Percentiles rank a stretch among this genome's conserved stretches.
Conservation (phyloP, 2,888 invertebrate species). For the Nyleta sp. region DNA sequence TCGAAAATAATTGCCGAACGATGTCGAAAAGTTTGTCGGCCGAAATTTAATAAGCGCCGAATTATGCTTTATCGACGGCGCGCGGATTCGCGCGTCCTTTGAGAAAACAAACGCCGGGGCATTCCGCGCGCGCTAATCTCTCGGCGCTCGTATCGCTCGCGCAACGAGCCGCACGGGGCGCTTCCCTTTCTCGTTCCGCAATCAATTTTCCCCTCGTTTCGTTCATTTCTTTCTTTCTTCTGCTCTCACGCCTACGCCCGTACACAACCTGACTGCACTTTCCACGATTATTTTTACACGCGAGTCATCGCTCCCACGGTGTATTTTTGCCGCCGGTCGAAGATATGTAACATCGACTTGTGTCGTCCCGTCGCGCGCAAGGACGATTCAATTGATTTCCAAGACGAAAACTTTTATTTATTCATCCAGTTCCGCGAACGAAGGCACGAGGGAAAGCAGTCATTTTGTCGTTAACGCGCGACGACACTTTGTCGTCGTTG, state of each 20-base stretch:
- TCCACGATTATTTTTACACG: constrained; percentile 81
- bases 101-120: constrained; percentile 27
- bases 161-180: constrained; percentile 69
- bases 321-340: constrained; percentile 79
- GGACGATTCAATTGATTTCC: constrained; percentile 35
- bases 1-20: too few relatives aligned
- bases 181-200: constrained; percentile 61
- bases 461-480: too few relatives aligned
- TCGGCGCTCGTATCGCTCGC: constrained; percentile 64
- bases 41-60: too few relatives aligned
- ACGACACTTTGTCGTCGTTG: too few relatives aligned
- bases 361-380: constrained; percentile 36
- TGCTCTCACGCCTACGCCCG: constrained; percentile 66
- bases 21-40: too few relatives aligned
- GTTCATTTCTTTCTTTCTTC: constrained; percentile 61
- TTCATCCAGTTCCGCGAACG: constrained; percentile 7
- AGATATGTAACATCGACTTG: constrained; percentile 68
- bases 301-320: constrained; percentile 82
- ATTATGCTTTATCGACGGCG: constrained; percentile 26
- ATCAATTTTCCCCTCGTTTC: constrained; percentile 62
- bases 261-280: constrained; percentile 73
- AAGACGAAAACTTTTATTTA: constrained; percentile 15
- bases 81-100: constrained; percentile 10
- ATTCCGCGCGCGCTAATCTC: constrained; percentile 31
- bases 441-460: neutral